Conservation (phyloP, 1,140 invertebrate genomes). For the Diuraphis noxia region DNA sequence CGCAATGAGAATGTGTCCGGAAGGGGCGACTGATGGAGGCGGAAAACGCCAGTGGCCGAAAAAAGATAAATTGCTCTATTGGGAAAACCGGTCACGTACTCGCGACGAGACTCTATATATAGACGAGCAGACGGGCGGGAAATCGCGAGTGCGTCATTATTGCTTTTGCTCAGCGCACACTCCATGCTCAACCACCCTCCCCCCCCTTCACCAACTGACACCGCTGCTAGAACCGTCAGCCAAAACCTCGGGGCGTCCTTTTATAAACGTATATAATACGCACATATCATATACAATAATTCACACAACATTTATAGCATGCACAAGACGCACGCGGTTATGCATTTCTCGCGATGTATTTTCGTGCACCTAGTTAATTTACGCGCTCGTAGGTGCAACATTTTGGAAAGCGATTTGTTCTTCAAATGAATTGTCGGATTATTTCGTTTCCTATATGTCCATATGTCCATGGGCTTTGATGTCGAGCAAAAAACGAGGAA, state of each 20-base stretch:
- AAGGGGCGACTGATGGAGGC: not conserved
- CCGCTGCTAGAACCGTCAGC: not conserved
- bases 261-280: not conserved
- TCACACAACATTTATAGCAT: not conserved
- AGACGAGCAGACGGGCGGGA: not conserved
- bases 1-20: not conserved
- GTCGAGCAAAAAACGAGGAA: not conserved
- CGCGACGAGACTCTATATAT: not conserved
- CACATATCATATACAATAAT: not conserved
- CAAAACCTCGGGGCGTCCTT: not conserved
- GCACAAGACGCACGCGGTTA: not conserved
- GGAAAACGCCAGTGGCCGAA: not conserved
- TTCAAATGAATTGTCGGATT: not conserved
- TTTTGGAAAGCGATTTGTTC: not conserved
- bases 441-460: not conserved
- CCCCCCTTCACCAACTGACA: not conserved
- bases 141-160: slow-evolving; percentile 47
- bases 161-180: slow-evolving; percentile 12
- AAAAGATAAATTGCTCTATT: slow-evolving; percentile 48
- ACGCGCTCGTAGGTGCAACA: not conserved
- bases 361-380: not conserved
- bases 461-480: not conserved
- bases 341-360: not conserved
- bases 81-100: slow-evolving; percentile 51
- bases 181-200: not conserved